These are phyloP conservation scores for Erebia aethiops DNA, from an alignment of 2,888 invertebrate species.

Conservation along the genomic window DNA sequence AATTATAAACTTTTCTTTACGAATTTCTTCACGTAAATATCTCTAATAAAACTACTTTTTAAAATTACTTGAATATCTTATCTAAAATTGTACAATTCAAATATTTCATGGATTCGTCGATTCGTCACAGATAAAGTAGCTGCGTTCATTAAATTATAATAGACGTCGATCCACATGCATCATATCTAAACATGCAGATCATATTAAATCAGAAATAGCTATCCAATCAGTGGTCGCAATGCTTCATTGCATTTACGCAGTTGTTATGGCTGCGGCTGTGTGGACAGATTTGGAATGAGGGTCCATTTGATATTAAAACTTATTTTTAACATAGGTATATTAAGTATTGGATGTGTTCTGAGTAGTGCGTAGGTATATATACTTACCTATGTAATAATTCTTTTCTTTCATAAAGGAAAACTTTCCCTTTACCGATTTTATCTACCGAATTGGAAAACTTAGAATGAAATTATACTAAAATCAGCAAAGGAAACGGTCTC, in stretches of 20 bases:
- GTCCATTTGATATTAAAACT: constrained; percentile 13
- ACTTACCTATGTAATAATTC: too few species aligned
- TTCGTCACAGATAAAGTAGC: background rate
- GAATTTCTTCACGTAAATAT: background rate
- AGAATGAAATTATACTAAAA: too few species aligned
- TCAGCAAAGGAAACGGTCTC: too few species aligned
- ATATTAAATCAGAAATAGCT: constrained; percentile 71
- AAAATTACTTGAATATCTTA: constrained; percentile 13
- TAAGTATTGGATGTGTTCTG: too few species aligned
- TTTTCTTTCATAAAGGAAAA: too few species aligned
- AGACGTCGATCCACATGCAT: constrained; percentile 44
- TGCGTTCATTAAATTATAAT: constrained; percentile 13
- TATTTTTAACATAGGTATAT: constrained; percentile 7
- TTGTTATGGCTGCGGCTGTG: constrained; percentile 50
- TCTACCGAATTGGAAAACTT: too few species aligned
- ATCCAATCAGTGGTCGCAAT: constrained; percentile 66
- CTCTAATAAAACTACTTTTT: background rate
- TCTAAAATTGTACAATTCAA: constrained; percentile 5
- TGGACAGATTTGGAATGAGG: constrained; percentile 33
- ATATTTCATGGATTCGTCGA: constrained; percentile 5
- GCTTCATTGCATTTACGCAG: constrained; percentile 61
- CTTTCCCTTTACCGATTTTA: too few species aligned
- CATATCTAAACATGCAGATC: constrained; percentile 61
- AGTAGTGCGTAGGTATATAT: too few species aligned
- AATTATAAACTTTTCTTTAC: background rate